phyloP scores from a whole-genome alignment of 2,113 vertebrate genomes.

The Platanista minor region DNA sequence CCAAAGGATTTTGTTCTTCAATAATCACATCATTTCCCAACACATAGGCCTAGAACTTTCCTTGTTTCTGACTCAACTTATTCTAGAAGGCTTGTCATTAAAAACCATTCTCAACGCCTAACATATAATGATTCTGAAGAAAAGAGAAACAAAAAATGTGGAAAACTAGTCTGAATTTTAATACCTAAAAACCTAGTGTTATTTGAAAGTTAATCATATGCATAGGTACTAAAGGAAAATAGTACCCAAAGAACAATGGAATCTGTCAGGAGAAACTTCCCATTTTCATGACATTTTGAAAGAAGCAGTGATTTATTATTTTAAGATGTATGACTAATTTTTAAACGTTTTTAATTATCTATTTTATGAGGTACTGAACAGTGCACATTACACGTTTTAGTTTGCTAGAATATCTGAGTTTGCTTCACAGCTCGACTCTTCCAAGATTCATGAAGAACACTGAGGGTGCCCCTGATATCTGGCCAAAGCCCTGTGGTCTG shows the following conservation, averaged over 20 bases:
- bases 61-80: neutral
- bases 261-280: neutral
- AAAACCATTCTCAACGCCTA: neutral
- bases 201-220: conserved; percentile 14
- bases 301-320: neutral
- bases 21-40: neutral
- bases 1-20: neutral
- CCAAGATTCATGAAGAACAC: neutral
- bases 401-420: neutral
- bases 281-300: neutral
- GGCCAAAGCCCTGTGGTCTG: neutral
- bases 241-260: neutral
- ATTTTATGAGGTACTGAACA: neutral
- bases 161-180: neutral
- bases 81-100: neutral
- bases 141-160: neutral
- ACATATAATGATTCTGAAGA: neutral
- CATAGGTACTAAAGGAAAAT: neutral
- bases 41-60: neutral
- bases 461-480: too few relatives aligned
- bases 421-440: neutral
- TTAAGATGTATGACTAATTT: neutral
- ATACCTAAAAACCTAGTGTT: neutral
- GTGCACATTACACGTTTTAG: neutral
- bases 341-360: neutral